Percentiles rank a stretch among this genome's conserved stretches.
phyloP scores from a whole-genome alignment of 1,140 invertebrate genomes.

The Trachymyrmex cornetzi region DNA sequence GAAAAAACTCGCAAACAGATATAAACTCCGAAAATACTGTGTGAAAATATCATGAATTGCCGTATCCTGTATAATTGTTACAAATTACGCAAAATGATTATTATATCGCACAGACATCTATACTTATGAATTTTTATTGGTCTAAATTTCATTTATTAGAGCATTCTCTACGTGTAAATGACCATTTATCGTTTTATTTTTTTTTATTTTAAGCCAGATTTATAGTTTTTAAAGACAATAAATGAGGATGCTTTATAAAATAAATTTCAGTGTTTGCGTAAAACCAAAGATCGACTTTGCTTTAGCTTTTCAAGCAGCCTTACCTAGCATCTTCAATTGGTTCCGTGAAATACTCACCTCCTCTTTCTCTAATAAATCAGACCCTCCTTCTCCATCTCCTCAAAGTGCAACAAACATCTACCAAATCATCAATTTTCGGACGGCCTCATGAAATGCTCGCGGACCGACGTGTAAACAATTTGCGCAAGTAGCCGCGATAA shows the following conservation, averaged over 20 bases:
- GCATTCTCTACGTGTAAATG: neutral
- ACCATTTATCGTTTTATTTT: neutral
- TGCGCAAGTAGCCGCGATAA: slow-evolving; percentile 68
- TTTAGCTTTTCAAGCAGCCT: slow-evolving; percentile 15
- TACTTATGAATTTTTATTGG: neutral
- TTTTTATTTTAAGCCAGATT: neutral
- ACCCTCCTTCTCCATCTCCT: neutral
- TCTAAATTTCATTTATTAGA: neutral
- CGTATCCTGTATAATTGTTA: neutral
- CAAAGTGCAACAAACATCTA: slow-evolving; percentile 53
- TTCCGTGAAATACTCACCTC: slow-evolving; percentile 20
- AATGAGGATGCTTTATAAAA: neutral
- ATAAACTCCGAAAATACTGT: neutral
- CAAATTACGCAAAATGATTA: neutral
- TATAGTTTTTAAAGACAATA: neutral
- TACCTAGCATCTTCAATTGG: slow-evolving; percentile 7
- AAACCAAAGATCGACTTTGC: slow-evolving; percentile 10
- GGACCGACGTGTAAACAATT: slow-evolving; percentile 62
- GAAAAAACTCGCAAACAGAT: too few relatives aligned
- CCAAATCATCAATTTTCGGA: slow-evolving; percentile 61
- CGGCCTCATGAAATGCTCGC: slow-evolving; percentile 59
- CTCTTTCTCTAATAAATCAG: slow-evolving; percentile 52
- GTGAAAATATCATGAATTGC: neutral
- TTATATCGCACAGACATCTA: neutral
- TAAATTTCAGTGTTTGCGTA: neutral